These are phyloP conservation scores for Erythrolamprus reginae DNA, from an alignment of 2,113 vertebrate genomes.

Conservation along the genomic window DNA sequence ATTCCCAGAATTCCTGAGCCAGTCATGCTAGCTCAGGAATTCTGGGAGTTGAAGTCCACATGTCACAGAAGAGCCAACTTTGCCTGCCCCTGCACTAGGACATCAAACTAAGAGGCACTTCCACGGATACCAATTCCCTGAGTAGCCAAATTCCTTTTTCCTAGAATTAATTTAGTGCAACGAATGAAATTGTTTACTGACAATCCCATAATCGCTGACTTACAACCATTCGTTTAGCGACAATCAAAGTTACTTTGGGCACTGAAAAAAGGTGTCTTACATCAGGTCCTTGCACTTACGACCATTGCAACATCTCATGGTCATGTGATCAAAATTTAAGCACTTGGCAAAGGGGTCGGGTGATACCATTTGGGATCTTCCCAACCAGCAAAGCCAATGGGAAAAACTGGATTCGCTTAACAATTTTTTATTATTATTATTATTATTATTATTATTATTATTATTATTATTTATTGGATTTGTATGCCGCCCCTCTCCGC, in stretches of 20 bases:
- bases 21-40: too few relatives aligned
- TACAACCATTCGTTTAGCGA: not conserved
- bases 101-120: not conserved
- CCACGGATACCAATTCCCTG: not conserved
- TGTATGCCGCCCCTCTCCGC: too few relatives aligned
- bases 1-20: too few relatives aligned
- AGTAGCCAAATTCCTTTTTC: not conserved
- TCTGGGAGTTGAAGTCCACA: too few relatives aligned
- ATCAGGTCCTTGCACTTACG: not conserved
- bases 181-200: not conserved
- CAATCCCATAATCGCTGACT: not conserved
- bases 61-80: too few relatives aligned
- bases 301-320: not conserved
- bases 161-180: not conserved
- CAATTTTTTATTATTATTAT: too few relatives aligned
- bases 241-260: not conserved
- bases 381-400: not conserved
- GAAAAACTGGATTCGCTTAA: not conserved
- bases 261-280: not conserved
- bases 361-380: not conserved
- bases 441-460: too few relatives aligned
- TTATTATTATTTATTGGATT: too few relatives aligned
- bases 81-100: too few relatives aligned
- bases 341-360: not conserved
- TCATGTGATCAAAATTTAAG: not conserved